Evolutionary conservation across 2,797 vertebrate genomes (phyloP).

Genomic region (Masticophis lateralis): DNA sequence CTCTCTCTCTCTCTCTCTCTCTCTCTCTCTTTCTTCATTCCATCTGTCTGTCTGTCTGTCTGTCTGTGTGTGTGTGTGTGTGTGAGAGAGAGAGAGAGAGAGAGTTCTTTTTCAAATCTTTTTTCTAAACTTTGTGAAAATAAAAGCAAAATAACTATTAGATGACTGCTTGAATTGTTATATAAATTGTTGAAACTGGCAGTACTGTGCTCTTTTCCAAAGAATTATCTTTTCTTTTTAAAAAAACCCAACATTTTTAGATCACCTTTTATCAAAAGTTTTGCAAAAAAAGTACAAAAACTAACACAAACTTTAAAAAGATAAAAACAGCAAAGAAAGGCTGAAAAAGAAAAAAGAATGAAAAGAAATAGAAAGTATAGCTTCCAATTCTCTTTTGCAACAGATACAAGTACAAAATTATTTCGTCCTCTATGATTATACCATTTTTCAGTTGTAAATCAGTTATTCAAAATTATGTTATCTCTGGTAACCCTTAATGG

Average conservation of each 20-base stretch:
- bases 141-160: neutral
- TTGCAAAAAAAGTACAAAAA: neutral
- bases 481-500: neutral
- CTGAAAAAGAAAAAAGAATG: neutral
- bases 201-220: neutral
- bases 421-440: neutral
- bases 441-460: neutral
- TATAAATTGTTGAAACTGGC: neutral
- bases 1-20: no score
- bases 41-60: no score
- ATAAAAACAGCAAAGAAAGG: neutral
- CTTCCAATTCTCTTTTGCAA: neutral
- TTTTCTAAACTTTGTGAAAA: conserved; percentile 9
- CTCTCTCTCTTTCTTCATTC: neutral
- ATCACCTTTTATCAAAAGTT: neutral
- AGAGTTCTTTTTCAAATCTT: conserved; percentile 27
- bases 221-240: conserved; percentile 15
- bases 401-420: neutral
- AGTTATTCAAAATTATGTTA: neutral
- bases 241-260: neutral
- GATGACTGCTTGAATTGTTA: conserved; percentile 1
- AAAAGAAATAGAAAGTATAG: neutral
- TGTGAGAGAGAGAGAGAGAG: neutral
- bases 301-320: neutral
- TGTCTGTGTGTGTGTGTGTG: no score